Evolutionary conservation across 2,888 invertebrate species (phyloP), one percentile per base, ranked within the genome.

Genomic region (Lasius platythorax): DNA sequence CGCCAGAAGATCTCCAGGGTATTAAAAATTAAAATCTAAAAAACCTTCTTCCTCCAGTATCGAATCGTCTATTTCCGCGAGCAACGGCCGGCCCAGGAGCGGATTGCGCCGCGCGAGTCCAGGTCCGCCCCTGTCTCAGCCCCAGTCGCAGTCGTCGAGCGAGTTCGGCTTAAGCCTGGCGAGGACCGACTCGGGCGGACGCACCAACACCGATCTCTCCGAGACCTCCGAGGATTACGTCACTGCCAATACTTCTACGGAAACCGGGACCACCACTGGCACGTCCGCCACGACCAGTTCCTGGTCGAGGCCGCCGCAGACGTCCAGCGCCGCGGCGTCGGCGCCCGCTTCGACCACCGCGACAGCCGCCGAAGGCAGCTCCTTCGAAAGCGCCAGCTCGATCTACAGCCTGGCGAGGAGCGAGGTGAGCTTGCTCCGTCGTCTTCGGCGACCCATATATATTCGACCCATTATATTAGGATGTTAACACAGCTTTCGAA

Each of bases 201-300:
- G 96, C 30, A 97, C 97, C 88, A 97, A 97, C 64, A 96, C 96
- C 53, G 98, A 98, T 93, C 96, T 98, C 75, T 98, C 98, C n/a
- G 98, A 98, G 95, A 98, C 98, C 92, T 98, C 98, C 85, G 98
- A 98, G 95, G 98, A 98, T 95, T 98, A 98, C 95, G 97, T 98
- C 89, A 98, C 98, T 91, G 98, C 98, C 94, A 98, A 97, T 95
- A 95, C 95, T 66, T 95, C 96, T 94, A 94, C 93, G 90, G 96
- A 96, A 95, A 95, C 96, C 94, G 92, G 96, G 96, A 95, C 95
- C 95, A 93, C 93, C 40, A 91, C 94, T 61, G 94, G 94, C 72
- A 94, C 94, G 56, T 94, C 95, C 82, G 94, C 95, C 64, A 94
- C 94, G 56, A 94, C 94, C 82, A 94, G 95, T 94, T 93, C 96